phyloP scores from a whole-genome alignment of 2,888 invertebrate species.

The Schizaphis graminum region DNA sequence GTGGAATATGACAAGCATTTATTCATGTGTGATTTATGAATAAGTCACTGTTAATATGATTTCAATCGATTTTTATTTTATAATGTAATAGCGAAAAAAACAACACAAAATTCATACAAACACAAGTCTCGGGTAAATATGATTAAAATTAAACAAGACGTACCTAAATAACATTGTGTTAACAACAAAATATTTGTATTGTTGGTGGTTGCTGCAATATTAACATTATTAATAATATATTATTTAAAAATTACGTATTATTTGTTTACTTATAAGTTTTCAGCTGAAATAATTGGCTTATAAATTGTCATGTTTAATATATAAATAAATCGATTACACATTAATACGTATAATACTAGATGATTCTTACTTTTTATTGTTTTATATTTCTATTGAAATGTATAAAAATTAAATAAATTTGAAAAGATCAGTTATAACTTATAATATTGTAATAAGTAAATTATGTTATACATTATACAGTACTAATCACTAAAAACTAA shows the following conservation, averaged over 20 bases:
- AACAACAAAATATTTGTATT: not conserved
- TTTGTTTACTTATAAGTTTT: not conserved
- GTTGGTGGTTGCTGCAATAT: not conserved
- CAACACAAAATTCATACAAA: not conserved
- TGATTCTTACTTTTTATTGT: not conserved
- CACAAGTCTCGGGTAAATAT: not conserved
- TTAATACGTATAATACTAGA: not conserved
- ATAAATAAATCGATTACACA: not conserved
- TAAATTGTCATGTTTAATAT: not conserved
- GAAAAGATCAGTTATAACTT: not conserved
- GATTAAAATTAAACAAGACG: not conserved
- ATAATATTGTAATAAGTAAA: not conserved
- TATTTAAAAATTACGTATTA: not conserved
- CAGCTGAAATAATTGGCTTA: not conserved
- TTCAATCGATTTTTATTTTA: conserved; percentile 3
- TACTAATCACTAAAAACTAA: not conserved
- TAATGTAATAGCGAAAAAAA: not conserved
- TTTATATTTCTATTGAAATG: not conserved
- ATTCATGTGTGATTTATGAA: conserved; percentile 47
- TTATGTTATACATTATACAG: not conserved
- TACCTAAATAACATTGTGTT: not conserved
- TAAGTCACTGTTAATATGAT: conserved; percentile 8
- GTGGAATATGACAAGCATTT: conserved; percentile 24
- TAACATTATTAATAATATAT: not conserved
- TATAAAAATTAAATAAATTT: not conserved